Evolutionary conservation across 2,888 invertebrate genomes (phyloP).

Genomic region (Heteropelma amictum): DNA sequence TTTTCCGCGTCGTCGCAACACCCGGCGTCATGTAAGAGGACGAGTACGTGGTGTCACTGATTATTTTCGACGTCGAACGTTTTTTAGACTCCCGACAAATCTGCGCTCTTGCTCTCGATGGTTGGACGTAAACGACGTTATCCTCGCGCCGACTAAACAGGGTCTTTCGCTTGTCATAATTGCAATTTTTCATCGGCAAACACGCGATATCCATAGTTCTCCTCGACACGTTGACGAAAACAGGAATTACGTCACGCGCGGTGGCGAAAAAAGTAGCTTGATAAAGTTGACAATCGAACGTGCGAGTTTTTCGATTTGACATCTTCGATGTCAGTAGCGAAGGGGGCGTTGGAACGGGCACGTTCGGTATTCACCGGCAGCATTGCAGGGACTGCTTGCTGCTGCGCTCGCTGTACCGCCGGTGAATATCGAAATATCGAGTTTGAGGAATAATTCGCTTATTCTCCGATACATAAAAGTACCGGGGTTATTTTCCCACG

Average conservation of each 20-base stretch:
- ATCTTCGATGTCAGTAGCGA: too few relatives aligned
- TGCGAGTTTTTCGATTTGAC: too few relatives aligned
- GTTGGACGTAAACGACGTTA: conserved; percentile 48
- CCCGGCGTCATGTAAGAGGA: conserved; percentile 51
- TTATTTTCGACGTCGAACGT: conserved; percentile 35
- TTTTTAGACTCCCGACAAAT: conserved; percentile 27
- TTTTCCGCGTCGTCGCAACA: not conserved
- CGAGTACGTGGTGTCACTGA: conserved; percentile 55
- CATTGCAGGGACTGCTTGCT: too few relatives aligned
- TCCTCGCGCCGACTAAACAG: not conserved
- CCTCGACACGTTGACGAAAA: too few relatives aligned
- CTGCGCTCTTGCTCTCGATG: conserved; percentile 18
- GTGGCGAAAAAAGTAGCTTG: conserved; percentile 3
- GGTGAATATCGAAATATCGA: too few relatives aligned
- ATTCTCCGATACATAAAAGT: too few relatives aligned
- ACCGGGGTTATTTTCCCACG: too few relatives aligned
- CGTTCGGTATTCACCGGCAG: too few relatives aligned
- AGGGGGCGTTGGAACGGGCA: too few relatives aligned
- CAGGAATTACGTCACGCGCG: conserved; percentile 9
- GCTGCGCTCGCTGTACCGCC: too few relatives aligned
- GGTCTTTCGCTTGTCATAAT: not conserved
- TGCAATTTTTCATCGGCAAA: conserved; percentile 29
- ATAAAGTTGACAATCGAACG: too few relatives aligned
- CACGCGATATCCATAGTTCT: conserved; percentile 49
- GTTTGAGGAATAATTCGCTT: too few relatives aligned